phyloP scores from a whole-genome alignment of 2,113 vertebrate genomes.

The Laticauda colubrina region DNA sequence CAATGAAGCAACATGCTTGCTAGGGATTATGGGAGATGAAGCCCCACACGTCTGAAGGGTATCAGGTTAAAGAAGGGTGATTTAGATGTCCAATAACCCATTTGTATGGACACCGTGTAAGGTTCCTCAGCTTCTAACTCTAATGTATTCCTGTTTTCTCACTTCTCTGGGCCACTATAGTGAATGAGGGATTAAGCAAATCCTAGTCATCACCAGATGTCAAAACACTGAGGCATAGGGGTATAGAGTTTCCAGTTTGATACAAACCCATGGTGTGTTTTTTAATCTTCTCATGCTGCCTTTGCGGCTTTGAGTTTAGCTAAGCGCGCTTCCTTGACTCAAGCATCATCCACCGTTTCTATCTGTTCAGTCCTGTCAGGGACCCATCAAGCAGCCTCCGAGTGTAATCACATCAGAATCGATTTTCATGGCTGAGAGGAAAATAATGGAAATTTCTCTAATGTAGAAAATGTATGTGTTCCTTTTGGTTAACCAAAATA shows the following conservation, averaged over 20 bases:
- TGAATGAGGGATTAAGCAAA: conserved; percentile 33
- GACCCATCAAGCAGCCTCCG: conserved; percentile 81
- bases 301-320: conserved; percentile 64
- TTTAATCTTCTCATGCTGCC: conserved; percentile 71
- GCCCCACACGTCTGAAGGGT: not conserved
- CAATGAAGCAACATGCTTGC: not conserved
- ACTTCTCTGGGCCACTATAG: conserved; percentile 22
- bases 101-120: not conserved
- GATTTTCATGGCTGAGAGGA: conserved; percentile 98
- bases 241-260: conserved; percentile 40
- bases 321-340: conserved; percentile 68
- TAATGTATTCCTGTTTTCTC: not conserved
- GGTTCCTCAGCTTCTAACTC: not conserved
- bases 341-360: conserved; percentile 78
- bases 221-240: conserved; percentile 24
- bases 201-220: conserved; percentile 30
- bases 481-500: conserved; percentile 98
- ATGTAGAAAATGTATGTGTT: conserved; percentile 98
- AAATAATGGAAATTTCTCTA: conserved; percentile 99
- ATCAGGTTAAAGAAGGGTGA: not conserved
- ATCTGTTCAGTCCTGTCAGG: conserved; percentile 86
- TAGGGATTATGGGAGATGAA: not conserved
- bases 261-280: conserved; percentile 62
- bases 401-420: conserved; percentile 97
- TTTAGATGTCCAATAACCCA: not conserved